phyloP scores from a whole-genome alignment of 92 coral and sea anemone genomes.

The Zoanthus sansibaricus region DNA sequence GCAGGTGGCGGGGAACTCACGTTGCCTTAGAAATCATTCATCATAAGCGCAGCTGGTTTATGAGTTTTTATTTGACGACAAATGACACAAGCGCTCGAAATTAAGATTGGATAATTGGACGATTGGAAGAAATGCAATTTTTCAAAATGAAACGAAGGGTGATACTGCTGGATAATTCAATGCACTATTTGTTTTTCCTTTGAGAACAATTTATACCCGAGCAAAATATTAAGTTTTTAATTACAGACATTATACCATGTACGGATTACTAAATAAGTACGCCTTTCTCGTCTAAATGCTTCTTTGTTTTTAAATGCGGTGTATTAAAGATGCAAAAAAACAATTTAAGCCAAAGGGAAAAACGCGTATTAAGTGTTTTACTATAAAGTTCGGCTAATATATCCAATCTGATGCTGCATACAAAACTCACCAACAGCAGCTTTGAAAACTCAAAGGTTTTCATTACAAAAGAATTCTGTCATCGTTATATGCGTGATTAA shows the following conservation, averaged over 20 bases:
- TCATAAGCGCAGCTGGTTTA: constrained; percentile 17
- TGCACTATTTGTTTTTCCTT: neutral
- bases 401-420: too few relatives aligned
- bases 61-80: neutral
- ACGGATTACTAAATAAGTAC: too few relatives aligned
- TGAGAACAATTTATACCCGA: neutral
- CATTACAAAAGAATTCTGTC: too few relatives aligned
- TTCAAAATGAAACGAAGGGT: neutral
- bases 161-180: neutral
- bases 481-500: too few relatives aligned
- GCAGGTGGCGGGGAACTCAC: neutral
- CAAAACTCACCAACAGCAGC: too few relatives aligned
- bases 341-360: too few relatives aligned
- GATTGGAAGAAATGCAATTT: neutral
- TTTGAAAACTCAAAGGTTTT: too few relatives aligned
- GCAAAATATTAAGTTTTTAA: neutral
- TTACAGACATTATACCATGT: neutral
- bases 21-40: neutral
- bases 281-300: too few relatives aligned
- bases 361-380: too few relatives aligned
- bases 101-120: neutral
- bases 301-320: too few relatives aligned
- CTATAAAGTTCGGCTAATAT: too few relatives aligned
- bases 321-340: too few relatives aligned
- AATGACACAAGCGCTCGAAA: neutral